phyloP scores from a whole-genome alignment of 2,888 invertebrate species.

The Oxytorus armatus region DNA sequence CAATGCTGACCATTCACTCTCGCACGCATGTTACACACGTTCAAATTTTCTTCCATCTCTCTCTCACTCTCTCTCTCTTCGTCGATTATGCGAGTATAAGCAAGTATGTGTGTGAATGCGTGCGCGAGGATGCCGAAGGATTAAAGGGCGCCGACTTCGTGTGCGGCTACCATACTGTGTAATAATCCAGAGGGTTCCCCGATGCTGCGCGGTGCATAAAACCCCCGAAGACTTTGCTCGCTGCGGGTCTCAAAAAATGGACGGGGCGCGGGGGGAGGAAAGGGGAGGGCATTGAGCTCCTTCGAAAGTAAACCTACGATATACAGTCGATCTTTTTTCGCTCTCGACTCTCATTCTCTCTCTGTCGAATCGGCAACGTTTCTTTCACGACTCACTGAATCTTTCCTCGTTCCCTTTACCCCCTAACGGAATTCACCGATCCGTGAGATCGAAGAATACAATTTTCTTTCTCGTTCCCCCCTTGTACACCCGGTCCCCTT shows the following conservation, averaged over 20 bases:
- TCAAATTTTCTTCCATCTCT: background rate
- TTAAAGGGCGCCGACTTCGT: conserved; percentile 82
- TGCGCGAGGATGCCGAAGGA: conserved; percentile 72
- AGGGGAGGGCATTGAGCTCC: conserved; percentile 46
- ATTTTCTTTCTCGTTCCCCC: background rate
- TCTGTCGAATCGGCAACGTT: too few relatives aligned
- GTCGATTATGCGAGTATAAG: conserved; percentile 58
- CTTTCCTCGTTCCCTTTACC: conserved; percentile 28
- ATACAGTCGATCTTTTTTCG: background rate
- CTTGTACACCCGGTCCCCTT: background rate
- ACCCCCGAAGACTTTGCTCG: conserved; percentile 61
- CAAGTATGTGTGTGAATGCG: conserved; percentile 8
- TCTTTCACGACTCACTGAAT: conserved; percentile 36
- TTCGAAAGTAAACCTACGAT: conserved; percentile 32
- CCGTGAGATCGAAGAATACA: conserved; percentile 28
- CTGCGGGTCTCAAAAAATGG: conserved; percentile 34
- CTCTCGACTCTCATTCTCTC: conserved; percentile 2
- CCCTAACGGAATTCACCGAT: conserved; percentile 45
- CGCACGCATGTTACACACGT: conserved; percentile 64
- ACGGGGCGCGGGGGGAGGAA: too few relatives aligned
- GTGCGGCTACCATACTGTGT: conserved; percentile 79
- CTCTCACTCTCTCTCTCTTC: background rate
- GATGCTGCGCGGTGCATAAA: conserved; percentile 47
- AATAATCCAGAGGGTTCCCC: conserved; percentile 70
- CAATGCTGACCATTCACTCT: conserved; percentile 79